These are phyloP conservation scores for Phaethon lepturus DNA, from an alignment of 2,113 vertebrate genomes.

Conservation along the genomic window DNA sequence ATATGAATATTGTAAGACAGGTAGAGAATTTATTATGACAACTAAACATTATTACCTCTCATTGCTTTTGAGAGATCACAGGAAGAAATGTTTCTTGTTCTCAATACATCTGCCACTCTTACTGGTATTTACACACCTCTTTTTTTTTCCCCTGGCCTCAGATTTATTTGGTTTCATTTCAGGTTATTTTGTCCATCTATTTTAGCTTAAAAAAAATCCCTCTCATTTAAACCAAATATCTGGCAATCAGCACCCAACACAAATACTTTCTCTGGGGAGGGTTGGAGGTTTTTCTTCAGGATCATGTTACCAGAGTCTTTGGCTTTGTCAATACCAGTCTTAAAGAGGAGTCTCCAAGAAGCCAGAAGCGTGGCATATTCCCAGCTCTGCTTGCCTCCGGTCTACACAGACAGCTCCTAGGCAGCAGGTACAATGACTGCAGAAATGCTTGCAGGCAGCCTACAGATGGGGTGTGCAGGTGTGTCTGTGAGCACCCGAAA, in stretches of 20 bases:
- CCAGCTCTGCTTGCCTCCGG: background rate
- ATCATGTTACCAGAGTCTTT: background rate
- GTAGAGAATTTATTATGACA: background rate
- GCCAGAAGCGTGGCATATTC: background rate
- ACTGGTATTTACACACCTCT: background rate
- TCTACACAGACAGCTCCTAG: background rate
- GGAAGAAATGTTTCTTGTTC: background rate
- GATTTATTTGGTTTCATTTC: background rate
- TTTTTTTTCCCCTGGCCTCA: background rate
- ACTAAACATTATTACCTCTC: background rate
- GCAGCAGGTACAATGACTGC: background rate
- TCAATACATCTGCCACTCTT: background rate
- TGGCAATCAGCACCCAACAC: background rate
- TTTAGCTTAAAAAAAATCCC: background rate
- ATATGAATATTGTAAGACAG: background rate
- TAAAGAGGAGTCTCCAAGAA: background rate
- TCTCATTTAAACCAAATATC: background rate
- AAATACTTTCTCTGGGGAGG: background rate
- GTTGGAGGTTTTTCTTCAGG: background rate
- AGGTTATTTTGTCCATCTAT: background rate
- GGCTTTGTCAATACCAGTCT: background rate
- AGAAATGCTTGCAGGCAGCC: background rate
- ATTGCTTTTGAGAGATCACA: background rate
- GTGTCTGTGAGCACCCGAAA: background rate
- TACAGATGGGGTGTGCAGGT: background rate